Evolutionary conservation across 2,888 invertebrate species (phyloP).

Genomic region (Pteria penguin): DNA sequence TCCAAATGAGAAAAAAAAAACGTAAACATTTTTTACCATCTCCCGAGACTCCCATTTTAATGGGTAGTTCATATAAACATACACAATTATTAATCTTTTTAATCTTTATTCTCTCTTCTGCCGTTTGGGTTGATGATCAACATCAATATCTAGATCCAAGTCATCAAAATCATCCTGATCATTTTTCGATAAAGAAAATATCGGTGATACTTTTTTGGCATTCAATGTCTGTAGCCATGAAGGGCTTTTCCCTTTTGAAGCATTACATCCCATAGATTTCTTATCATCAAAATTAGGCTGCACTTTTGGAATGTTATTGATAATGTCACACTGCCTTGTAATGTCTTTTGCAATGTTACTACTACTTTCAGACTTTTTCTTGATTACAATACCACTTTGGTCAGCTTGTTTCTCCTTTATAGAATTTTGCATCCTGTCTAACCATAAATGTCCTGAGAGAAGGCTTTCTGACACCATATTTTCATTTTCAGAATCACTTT

Average conservation of each 20-base stretch:
- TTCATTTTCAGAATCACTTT: slow-evolving; percentile 11
- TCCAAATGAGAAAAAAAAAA: too few species aligned
- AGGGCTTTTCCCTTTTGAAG: slow-evolving; percentile 37
- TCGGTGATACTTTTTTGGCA: slow-evolving; percentile 46
- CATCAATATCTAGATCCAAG: slow-evolving; percentile 56
- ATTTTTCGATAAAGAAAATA: slow-evolving; percentile 35
- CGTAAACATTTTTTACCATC: too few species aligned
- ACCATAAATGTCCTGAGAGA: slow-evolving; percentile 55
- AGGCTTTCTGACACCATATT: slow-evolving; percentile 46
- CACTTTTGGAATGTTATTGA: not conserved
- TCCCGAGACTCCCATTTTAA: too few species aligned
- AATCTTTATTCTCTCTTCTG: slow-evolving; percentile 21
- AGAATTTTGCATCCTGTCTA: too few species aligned
- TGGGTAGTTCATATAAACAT: too few species aligned
- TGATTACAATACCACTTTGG: not conserved
- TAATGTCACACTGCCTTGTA: too few species aligned
- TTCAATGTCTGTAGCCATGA: slow-evolving; percentile 57
- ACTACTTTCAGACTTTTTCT: not conserved
- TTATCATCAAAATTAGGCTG: not conserved
- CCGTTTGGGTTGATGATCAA: slow-evolving; percentile 40
- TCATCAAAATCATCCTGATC: slow-evolving; percentile 55
- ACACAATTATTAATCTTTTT: too few species aligned
- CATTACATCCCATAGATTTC: not conserved
- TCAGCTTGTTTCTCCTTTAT: not conserved
- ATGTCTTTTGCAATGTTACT: not conserved